Evolutionary conservation across 2,888 invertebrate genomes (phyloP), one percentile per base, ranked within the genome.

Genomic region (Anagyrus pseudococci): DNA sequence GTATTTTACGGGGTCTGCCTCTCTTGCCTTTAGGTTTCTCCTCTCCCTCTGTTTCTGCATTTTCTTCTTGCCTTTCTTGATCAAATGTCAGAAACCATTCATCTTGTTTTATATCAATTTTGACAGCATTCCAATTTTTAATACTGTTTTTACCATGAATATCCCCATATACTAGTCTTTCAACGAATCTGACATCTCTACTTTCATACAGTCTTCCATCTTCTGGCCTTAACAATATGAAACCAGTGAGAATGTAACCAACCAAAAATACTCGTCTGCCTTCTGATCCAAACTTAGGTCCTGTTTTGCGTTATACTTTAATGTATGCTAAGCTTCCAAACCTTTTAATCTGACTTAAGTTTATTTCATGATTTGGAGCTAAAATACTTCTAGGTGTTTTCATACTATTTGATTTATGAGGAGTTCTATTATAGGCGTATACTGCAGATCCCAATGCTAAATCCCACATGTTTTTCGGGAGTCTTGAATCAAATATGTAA

Each of bases 91-190:
- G 22, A 15, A 56, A 46, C 29, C 8, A 53, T 46, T 33, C 20
- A 4, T 25, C 6, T 37, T 49, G 19, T 6, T 59, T 29, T n/a
- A 52, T 46, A 15, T 19, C 2, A 29, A 20, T 19, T 19, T 23
- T 33, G 6, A 22, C 13, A 23, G 26, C n/a, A 44, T 2, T 0
- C 52, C 52, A 44, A 22, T 59, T 13, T 46, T 29, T 25, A n/a
- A 59, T 46, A n/a, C 13, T 25, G 13, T 52, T 13, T 52, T 46
- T 52, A 8, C 22, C 43, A 37, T 43, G 67, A 4, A 58, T 55
- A 26, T 71, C 64, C 33, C 68, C 67, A 55, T 68, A 72, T 19
- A 68, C 67, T 17, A 71, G 26, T 64, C 66, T 71, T 58, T 71
- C 67, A 46, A 66, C 59, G 47, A 70, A 71, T 46, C 23, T 22